These are phyloP conservation scores for Blastobasis lacticolella DNA, from an alignment of 2,888 invertebrate genomes.

Conservation along the genomic window DNA sequence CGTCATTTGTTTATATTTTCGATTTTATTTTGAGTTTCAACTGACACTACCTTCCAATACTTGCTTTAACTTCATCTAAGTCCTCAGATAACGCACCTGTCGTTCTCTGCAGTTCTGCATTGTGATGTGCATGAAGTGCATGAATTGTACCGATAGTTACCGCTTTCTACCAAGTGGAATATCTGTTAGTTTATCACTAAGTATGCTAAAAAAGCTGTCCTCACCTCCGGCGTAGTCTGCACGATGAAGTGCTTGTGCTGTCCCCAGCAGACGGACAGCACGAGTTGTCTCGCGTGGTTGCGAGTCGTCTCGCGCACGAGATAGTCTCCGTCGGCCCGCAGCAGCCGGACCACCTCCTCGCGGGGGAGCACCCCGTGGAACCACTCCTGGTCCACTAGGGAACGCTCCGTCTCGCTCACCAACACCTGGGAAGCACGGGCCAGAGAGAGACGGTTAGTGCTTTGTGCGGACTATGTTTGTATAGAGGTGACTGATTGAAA, in stretches of 20 bases:
- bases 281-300: conserved; percentile 93
- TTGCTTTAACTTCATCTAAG: too few species aligned
- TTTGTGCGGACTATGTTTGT: not conserved
- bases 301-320: conserved; percentile 93
- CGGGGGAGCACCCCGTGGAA: conserved; percentile 97
- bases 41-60: too few species aligned
- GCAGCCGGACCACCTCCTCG: conserved; percentile 93
- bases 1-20: too few species aligned
- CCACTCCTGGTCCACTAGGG: conserved; percentile 94
- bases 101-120: too few species aligned
- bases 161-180: too few species aligned
- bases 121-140: too few species aligned
- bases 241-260: conserved; percentile 98
- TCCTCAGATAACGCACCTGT: too few species aligned
- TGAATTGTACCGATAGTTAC: too few species aligned
- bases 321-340: conserved; percentile 95
- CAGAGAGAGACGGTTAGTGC: not conserved
- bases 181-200: too few species aligned
- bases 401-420: conserved; percentile 75
- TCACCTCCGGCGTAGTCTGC: conserved; percentile 92
- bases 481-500: not conserved
- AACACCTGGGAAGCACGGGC: conserved; percentile 37
- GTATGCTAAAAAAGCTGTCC: conserved; percentile 7
- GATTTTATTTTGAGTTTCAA: too few species aligned
- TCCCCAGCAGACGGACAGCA: conserved; percentile 96